Evolutionary conservation across 2,888 invertebrate genomes (phyloP).

Genomic region (Tenthredo scrophulariae): DNA sequence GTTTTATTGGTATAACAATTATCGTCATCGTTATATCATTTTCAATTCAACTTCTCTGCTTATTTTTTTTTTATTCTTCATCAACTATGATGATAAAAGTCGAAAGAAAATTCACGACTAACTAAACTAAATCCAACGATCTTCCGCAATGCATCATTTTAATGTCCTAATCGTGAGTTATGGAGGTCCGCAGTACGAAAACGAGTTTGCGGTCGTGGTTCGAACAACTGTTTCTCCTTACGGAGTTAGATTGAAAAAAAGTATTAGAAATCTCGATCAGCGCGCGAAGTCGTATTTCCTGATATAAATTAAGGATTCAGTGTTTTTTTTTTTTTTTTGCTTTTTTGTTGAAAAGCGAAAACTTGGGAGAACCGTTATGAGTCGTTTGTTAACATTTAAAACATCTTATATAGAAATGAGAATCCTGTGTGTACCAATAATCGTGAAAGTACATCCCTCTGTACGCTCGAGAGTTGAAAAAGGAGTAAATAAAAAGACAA

Average conservation of each 20-base stretch:
- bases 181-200: conserved; percentile 24
- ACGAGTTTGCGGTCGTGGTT: conserved; percentile 6
- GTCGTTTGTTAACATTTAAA: not conserved
- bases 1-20: not conserved
- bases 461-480: not conserved
- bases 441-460: not conserved
- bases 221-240: conserved; percentile 27
- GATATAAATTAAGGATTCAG: not conserved
- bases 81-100: not conserved
- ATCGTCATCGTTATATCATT: not conserved
- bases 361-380: not conserved
- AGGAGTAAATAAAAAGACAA: not conserved
- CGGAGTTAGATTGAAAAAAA: conserved; percentile 23
- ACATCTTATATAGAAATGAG: not conserved
- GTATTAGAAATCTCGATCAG: not conserved
- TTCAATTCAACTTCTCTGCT: not conserved
- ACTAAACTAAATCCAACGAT: conserved; percentile 17
- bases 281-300: not conserved
- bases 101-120: not conserved
- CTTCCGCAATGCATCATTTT: conserved; percentile 33
- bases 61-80: not conserved
- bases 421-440: not conserved
- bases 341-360: not conserved
- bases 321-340: not conserved
- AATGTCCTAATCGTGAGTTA: conserved; percentile 39